These are phyloP conservation scores for Nomada fucata DNA, from an alignment of 2,888 invertebrate genomes.

Conservation along the genomic window DNA sequence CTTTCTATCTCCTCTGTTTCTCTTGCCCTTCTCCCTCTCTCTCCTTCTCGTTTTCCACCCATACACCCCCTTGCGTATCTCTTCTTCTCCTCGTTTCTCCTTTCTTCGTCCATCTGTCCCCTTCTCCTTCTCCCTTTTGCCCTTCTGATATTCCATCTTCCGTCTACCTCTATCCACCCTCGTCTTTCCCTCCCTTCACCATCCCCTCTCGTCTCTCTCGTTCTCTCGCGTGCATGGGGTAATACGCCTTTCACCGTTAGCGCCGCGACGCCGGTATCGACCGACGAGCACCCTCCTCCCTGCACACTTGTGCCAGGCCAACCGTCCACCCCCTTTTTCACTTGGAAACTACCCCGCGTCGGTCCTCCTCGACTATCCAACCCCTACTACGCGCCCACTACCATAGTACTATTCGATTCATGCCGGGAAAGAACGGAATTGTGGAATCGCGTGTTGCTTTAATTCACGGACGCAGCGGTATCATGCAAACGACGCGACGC, in stretches of 20 bases:
- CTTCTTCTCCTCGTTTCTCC: slow-evolving; percentile 12
- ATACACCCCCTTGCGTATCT: slow-evolving; percentile 17
- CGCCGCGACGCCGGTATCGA: slow-evolving; percentile 77
- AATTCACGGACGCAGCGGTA: slow-evolving; percentile 53
- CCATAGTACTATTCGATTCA: slow-evolving; percentile 75
- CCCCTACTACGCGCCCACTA: slow-evolving; percentile 63
- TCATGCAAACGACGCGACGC: slow-evolving; percentile 22
- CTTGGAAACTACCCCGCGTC: slow-evolving; percentile 39
- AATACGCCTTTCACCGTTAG: slow-evolving; percentile 71
- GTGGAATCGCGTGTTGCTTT: slow-evolving; percentile 72
- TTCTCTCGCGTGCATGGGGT: slow-evolving; percentile 55
- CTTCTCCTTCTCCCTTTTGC: slow-evolving; percentile 15
- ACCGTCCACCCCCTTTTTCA: slow-evolving; percentile 50
- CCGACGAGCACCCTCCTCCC: slow-evolving; percentile 65
- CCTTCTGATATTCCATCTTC: slow-evolving; percentile 18
- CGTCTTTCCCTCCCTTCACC: neutral
- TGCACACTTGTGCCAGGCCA: slow-evolving; percentile 46
- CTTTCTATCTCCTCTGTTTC: slow-evolving; percentile 62
- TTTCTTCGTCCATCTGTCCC: slow-evolving; percentile 27
- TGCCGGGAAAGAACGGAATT: slow-evolving; percentile 68
- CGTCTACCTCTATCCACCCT: slow-evolving; percentile 14
- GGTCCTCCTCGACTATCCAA: slow-evolving; percentile 47
- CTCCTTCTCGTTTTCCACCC: slow-evolving; percentile 17
- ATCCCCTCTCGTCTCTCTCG: slow-evolving; percentile 5
- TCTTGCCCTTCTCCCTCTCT: slow-evolving; percentile 41